These are phyloP conservation scores for Lepus europaeus DNA, from an alignment of 2,113 vertebrate species.

Conservation along the genomic window DNA sequence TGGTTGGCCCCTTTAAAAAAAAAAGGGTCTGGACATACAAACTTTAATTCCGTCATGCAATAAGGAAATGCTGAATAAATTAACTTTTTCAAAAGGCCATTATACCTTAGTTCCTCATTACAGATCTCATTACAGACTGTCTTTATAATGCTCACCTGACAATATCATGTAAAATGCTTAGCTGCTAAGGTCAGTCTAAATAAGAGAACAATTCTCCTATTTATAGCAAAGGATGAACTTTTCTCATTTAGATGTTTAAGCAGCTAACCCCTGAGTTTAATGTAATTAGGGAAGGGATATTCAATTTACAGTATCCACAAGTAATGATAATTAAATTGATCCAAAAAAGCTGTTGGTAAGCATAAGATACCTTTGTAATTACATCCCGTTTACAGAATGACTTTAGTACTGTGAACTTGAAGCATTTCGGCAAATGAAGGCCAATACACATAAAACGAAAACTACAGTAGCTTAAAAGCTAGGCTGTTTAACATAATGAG, in stretches of 20 bases:
- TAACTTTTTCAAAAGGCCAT: slow-evolving; percentile 89
- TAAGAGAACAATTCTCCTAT: slow-evolving; percentile 89
- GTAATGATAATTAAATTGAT: slow-evolving; percentile 92
- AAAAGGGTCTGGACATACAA: slow-evolving; percentile 69
- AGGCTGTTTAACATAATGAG: slow-evolving; percentile 88
- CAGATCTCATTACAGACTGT: slow-evolving; percentile 89
- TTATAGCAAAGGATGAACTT: slow-evolving; percentile 90
- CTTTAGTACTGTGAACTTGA: slow-evolving; percentile 88
- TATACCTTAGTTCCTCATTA: slow-evolving; percentile 89
- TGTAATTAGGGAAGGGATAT: slow-evolving; percentile 91
- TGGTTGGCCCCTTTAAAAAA: slow-evolving; percentile 65
- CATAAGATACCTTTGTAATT: slow-evolving; percentile 92
- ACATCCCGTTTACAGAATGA: slow-evolving; percentile 90
- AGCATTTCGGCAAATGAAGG: slow-evolving; percentile 92
- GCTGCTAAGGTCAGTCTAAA: slow-evolving; percentile 89
- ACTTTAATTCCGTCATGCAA: slow-evolving; percentile 81
- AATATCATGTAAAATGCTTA: slow-evolving; percentile 83
- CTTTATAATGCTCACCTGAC: slow-evolving; percentile 89
- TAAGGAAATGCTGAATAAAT: slow-evolving; percentile 86
- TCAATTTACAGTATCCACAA: slow-evolving; percentile 94
- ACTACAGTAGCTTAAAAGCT: slow-evolving; percentile 85
- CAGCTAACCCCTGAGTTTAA: slow-evolving; percentile 90
- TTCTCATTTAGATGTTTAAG: slow-evolving; percentile 89
- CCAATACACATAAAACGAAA: slow-evolving; percentile 89
- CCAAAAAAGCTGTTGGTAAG: slow-evolving; percentile 92